Base-by-base conservation (phyloP, 2,888 invertebrate genomes). In the Sinotaia quadrata region DNA sequence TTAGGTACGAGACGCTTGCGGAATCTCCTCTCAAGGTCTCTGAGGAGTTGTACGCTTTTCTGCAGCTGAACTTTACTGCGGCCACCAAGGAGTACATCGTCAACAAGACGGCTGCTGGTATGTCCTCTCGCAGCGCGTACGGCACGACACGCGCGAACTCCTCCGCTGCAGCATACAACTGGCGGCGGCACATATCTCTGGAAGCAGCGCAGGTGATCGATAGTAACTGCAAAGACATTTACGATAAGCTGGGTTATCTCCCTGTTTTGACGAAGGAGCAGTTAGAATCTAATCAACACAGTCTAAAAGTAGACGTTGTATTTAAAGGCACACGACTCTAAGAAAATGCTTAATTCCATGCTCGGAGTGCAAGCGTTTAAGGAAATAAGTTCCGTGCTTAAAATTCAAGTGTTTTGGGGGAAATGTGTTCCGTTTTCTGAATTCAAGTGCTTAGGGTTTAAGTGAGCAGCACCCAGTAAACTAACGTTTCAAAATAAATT, bases 1-100 rank as follows among this genome's bases (percentile, higher is more conserved):
- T 73, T 21, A 12, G 70, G 29, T 73, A 73, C 29, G 73, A 73
- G 33, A 49, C 34, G 4, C 58, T 70, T 21, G 70, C 73, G 21
- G 29, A 54, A 24, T 31, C 49, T 4, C 56, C 69, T 1, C 4
- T 49, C 18, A 34, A 54, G 18, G 60, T 60, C 24, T 62, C 67
- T 0, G 37, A 65, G 54, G 63, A 63, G 4, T 37, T 73, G 47
- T 73, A 73, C 60, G 18, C 12, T 3, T 73, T 73, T 18, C 18
- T 73, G 8, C 61, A 62, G 0, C 37, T 73, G 10, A 47, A 44
- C 7, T 61, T 36, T 27, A 58, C 49, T 4, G 7, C 15, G 2
- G 51, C 27, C 21, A 49, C 58, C 12, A 34, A 34, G 18, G 51
- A n/a, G 2, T 58, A 36, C 10, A 29, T 67, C 15, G 47, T 36